Conservation (phyloP, 1,140 invertebrate genomes). For the Coelopa frigida region DNA sequence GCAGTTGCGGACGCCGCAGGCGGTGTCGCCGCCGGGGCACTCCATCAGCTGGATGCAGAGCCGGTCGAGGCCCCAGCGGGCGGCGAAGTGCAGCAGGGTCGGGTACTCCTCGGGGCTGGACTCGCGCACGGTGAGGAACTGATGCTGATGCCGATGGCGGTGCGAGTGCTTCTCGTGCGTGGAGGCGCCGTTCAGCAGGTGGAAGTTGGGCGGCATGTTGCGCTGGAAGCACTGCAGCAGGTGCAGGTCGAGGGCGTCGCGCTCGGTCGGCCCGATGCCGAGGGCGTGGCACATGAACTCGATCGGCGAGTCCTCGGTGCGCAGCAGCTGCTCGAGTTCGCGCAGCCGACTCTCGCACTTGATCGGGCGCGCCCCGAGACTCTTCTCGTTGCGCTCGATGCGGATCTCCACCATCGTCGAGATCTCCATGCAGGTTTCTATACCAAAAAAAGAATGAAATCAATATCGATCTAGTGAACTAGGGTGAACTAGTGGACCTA, state of each 20-base stretch:
- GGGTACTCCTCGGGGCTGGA: constrained; percentile 68
- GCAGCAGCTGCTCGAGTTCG: constrained; percentile 72
- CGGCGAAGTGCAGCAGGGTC: constrained; percentile 80
- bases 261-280: constrained; percentile 66
- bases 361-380: constrained; percentile 67
- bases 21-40: constrained; percentile 71
- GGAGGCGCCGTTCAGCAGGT: constrained; percentile 55
- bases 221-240: constrained; percentile 71
- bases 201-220: constrained; percentile 73
- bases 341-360: constrained; percentile 77
- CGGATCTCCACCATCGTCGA: constrained; percentile 73
- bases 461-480: background rate
- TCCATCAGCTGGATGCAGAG: constrained; percentile 75
- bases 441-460: constrained; percentile 9
- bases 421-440: constrained; percentile 68
- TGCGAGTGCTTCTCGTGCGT: too few relatives aligned
- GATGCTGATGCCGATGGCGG: too few relatives aligned
- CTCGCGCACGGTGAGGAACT: constrained; percentile 36
- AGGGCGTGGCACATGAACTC: constrained; percentile 83
- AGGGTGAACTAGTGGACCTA: constrained; percentile 24
- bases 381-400: constrained; percentile 68
- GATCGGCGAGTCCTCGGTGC: constrained; percentile 68
- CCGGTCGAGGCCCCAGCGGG: constrained; percentile 74
- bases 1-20: constrained; percentile 70
- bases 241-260: constrained; percentile 72